phyloP scores from a whole-genome alignment of 2,888 invertebrate species.

The Venustoraphidia nigricollis region DNA sequence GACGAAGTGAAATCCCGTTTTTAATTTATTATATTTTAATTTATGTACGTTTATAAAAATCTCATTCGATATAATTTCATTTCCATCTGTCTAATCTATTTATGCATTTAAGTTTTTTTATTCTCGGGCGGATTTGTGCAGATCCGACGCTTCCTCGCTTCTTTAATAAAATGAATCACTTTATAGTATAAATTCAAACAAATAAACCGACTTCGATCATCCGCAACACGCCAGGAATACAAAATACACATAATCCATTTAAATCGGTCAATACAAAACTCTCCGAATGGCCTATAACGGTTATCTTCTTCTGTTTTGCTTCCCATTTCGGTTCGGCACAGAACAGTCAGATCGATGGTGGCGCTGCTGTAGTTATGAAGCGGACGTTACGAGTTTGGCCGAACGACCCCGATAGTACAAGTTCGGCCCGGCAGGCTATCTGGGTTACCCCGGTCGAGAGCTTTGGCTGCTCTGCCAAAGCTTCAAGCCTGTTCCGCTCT shows the following conservation, averaged over 20 bases:
- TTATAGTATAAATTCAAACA: not conserved
- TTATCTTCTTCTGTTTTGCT: not conserved
- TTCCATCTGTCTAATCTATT: too few relatives aligned
- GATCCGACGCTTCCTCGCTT: too few relatives aligned
- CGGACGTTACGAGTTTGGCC: not conserved
- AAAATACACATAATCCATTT: not conserved
- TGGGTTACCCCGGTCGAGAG: too few relatives aligned
- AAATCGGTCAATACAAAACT: not conserved
- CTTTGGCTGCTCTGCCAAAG: too few relatives aligned
- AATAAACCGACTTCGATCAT: not conserved
- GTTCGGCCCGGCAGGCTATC: too few relatives aligned
- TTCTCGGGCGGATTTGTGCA: too few relatives aligned
- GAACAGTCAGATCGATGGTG: not conserved
- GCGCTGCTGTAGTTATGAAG: not conserved
- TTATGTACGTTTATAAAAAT: too few relatives aligned
- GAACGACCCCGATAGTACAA: not conserved
- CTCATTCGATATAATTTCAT: too few relatives aligned
- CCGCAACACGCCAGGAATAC: not conserved
- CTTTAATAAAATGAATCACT: not conserved
- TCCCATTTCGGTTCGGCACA: not conserved
- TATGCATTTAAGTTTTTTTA: too few relatives aligned
- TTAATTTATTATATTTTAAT: too few relatives aligned
- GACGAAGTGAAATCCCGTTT: too few relatives aligned
- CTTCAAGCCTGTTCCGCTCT: too few relatives aligned
- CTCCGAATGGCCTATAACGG: not conserved